Percentiles rank a stretch among this genome's conserved stretches.
Evolutionary conservation across 2,797 vertebrate genomes (phyloP).

Genomic region (Tapera naevia): DNA sequence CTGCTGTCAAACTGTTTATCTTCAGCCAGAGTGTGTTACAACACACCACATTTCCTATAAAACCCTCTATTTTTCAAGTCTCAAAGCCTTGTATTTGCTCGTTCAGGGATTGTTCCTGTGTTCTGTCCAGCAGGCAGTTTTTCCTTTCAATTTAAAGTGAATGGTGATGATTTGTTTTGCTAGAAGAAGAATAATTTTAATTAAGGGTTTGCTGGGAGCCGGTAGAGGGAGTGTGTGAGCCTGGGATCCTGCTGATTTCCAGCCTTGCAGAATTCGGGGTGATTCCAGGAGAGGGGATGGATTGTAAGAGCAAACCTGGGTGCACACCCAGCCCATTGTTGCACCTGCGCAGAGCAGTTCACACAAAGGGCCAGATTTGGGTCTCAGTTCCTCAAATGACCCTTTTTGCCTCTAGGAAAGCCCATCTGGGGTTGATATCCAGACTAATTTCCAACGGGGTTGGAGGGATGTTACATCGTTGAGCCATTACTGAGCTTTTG

Average conservation of each 20-base stretch:
- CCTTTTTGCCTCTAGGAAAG: accelerated
- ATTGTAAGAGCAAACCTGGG: neutral
- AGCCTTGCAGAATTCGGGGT: accelerated
- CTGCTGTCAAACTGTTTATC: neutral
- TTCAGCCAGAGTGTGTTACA: accelerated
- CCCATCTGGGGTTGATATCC: neutral
- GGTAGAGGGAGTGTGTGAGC: conserved; percentile 45
- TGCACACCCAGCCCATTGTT: accelerated
- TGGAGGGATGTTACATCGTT: neutral
- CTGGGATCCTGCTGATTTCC: accelerated
- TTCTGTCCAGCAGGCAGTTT: neutral
- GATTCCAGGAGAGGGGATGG: neutral
- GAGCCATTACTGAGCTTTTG: neutral
- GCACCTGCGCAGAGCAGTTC: neutral
- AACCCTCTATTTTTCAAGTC: neutral
- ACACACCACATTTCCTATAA: neutral
- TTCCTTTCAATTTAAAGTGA: neutral
- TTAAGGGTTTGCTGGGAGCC: neutral
- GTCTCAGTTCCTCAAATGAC: neutral
- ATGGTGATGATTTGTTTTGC: neutral
- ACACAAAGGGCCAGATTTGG: neutral
- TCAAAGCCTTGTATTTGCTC: neutral
- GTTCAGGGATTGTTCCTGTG: accelerated
- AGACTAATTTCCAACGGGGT: too few species aligned
- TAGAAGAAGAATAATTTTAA: neutral